phyloP scores from a whole-genome alignment of 2,888 invertebrate species.

The Eupithecia abbreviata region DNA sequence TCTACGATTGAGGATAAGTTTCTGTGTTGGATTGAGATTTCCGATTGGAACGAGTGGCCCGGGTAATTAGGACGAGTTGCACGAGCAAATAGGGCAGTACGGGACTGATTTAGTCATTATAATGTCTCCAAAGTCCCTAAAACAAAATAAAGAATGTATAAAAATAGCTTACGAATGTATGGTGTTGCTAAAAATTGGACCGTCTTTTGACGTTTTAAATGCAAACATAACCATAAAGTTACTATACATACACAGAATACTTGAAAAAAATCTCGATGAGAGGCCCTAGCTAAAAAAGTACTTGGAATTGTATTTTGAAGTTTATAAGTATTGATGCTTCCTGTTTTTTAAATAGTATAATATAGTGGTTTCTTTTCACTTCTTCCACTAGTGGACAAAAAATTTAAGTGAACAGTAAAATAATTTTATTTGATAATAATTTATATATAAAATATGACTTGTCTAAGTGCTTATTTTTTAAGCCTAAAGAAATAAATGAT shows the following conservation, averaged over 20 bases:
- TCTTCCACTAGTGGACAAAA: no score
- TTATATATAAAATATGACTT: no score
- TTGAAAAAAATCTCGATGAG: neutral
- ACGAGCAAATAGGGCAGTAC: neutral
- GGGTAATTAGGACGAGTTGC: conserved; percentile 1
- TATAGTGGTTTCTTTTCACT: no score
- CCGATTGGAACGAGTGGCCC: neutral
- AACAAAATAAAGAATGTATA: no score
- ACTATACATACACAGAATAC: neutral
- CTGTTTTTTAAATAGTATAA: no score
- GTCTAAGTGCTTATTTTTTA: no score
- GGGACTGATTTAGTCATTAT: no score
- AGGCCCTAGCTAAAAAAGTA: neutral
- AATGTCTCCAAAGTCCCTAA: no score
- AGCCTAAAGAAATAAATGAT: no score
- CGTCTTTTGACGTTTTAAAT: neutral
- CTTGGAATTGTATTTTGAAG: neutral
- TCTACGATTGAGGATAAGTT: neutral
- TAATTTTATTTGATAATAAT: no score
- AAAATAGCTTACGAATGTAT: neutral
- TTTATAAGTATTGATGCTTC: neutral
- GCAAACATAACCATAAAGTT: neutral
- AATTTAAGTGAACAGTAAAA: no score
- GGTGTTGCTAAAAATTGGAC: neutral
- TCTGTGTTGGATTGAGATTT: neutral